Evolutionary conservation across 2,113 vertebrate species (phyloP).

Genomic region (Ciconia maguari): DNA sequence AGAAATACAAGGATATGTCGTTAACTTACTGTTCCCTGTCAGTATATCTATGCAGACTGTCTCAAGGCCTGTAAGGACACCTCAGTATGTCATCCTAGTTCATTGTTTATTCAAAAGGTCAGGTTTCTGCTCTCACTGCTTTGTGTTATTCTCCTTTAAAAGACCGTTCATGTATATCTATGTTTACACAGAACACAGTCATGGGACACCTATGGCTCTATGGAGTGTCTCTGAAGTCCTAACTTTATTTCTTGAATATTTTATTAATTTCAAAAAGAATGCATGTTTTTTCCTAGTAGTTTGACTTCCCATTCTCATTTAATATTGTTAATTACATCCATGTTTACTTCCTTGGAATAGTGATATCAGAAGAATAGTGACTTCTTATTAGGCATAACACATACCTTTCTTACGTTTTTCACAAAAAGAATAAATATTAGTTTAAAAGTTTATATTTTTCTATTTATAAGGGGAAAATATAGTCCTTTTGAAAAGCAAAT

Average conservation of each 20-base stretch:
- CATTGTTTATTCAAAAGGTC: neutral
- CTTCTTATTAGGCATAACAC: neutral
- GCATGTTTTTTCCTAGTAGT: neutral
- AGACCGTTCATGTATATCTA: neutral
- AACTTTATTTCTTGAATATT: neutral
- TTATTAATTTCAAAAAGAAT: neutral
- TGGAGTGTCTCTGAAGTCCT: neutral
- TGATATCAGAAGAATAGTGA: neutral
- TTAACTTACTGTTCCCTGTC: neutral
- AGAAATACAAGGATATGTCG: neutral
- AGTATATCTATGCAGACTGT: neutral
- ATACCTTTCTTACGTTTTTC: neutral
- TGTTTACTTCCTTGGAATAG: neutral
- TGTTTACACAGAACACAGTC: neutral
- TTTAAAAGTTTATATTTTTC: neutral
- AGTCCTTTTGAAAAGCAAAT: neutral
- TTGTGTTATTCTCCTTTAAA: neutral
- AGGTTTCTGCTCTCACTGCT: neutral
- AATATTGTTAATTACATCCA: neutral
- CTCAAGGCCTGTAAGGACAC: neutral
- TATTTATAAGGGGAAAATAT: neutral
- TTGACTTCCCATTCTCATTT: neutral
- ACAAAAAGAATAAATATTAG: neutral
- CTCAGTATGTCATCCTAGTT: neutral
- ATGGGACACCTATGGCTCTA: neutral